phyloP scores from a whole-genome alignment of 2,113 vertebrate genomes.

The Sylvilagus bachmani region DNA sequence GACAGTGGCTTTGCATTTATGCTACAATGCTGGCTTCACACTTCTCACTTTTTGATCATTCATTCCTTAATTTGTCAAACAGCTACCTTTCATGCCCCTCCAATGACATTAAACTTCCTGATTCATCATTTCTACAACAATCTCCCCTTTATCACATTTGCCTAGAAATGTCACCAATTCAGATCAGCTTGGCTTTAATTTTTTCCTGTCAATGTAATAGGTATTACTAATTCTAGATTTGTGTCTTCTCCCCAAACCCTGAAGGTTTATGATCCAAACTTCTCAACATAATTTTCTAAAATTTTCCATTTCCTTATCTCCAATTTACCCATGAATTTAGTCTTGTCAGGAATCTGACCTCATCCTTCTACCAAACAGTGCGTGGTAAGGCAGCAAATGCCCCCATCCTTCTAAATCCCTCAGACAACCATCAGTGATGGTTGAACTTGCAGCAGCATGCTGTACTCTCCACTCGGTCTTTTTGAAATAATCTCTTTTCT shows the following conservation, averaged over 20 bases:
- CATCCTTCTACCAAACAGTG: neutral
- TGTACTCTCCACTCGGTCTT: neutral
- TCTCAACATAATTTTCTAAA: neutral
- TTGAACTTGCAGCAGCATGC: neutral
- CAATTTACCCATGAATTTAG: conserved; percentile 23
- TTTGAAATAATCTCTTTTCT: neutral
- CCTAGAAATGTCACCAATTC: neutral
- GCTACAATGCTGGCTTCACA: no score
- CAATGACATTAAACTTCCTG: neutral
- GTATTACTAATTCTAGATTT: neutral
- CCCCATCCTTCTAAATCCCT: neutral
- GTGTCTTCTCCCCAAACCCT: neutral
- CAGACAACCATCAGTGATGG: neutral
- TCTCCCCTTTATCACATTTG: neutral
- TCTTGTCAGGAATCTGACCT: neutral
- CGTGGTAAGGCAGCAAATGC: neutral
- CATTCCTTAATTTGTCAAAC: neutral
- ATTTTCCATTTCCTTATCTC: neutral
- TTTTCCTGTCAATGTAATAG: neutral
- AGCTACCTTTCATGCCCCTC: neutral
- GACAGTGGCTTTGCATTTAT: no score
- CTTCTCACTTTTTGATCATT: neutral
- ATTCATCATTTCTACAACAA: neutral
- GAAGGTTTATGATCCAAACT: neutral
- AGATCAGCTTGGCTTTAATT: neutral